Evolutionary conservation across 2,888 invertebrate genomes (phyloP).

Genomic region (Steinernema hermaphroditum): DNA sequence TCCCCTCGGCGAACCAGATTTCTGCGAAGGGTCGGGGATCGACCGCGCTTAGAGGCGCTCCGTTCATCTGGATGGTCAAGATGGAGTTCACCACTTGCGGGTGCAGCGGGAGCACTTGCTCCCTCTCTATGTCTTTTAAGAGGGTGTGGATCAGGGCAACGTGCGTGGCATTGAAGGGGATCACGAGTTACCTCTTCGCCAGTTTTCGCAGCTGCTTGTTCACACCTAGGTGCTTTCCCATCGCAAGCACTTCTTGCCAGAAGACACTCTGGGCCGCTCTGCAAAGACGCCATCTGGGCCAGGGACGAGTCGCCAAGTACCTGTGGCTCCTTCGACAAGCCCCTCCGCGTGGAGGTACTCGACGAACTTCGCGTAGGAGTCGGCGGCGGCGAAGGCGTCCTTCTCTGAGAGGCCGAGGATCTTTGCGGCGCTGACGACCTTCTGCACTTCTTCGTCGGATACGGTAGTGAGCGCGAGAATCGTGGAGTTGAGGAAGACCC

Average conservation of each 20-base stretch:
- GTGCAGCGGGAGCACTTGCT: not conserved
- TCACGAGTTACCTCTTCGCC: not conserved
- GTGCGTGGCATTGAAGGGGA: not conserved
- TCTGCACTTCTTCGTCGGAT: not conserved
- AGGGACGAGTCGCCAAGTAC: no score
- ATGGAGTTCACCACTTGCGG: not conserved
- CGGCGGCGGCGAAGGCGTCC: not conserved
- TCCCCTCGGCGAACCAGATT: not conserved
- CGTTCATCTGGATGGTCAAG: not conserved
- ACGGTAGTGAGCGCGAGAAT: not conserved
- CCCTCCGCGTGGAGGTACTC: not conserved
- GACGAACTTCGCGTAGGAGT: not conserved
- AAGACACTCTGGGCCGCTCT: no score
- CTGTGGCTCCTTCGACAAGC: no score
- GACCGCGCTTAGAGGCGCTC: not conserved
- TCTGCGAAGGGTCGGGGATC: not conserved
- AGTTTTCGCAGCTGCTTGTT: not conserved
- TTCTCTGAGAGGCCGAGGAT: not conserved
- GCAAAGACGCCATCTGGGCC: not conserved
- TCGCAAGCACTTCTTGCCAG: not conserved
- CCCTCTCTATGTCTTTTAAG: not conserved
- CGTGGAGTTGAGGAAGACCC: not conserved
- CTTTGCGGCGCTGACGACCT: not conserved
- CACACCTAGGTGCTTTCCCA: not conserved
- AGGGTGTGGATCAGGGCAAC: not conserved